Evolutionary conservation across 1,140 invertebrate genomes (phyloP).

Genomic region (Neuroterus valhalla): DNA sequence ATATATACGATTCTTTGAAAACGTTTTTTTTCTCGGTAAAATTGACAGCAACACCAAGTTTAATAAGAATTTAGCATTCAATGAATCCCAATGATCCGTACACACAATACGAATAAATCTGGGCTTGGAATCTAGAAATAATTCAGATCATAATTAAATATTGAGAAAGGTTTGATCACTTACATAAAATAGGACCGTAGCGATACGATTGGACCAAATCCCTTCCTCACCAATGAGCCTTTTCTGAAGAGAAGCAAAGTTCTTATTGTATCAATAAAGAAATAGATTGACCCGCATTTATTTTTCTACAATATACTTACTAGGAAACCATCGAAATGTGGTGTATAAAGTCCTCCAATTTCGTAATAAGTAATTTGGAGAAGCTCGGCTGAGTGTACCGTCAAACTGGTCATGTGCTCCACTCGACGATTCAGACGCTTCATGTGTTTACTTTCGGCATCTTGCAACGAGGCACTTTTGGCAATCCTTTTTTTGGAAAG

Average conservation of each 20-base stretch:
- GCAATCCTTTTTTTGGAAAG: slow-evolving; percentile 96
- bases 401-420: slow-evolving; percentile 88
- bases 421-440: slow-evolving; percentile 84
- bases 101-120: too few species aligned
- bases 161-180: neutral
- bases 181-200: slow-evolving; percentile 81
- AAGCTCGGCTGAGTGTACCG: slow-evolving; percentile 92
- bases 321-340: slow-evolving; percentile 97
- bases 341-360: slow-evolving; percentile 99
- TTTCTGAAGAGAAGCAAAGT: slow-evolving; percentile 77
- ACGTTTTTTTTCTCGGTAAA: too few species aligned
- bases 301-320: slow-evolving; percentile 72
- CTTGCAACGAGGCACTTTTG: slow-evolving; percentile 97
- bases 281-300: slow-evolving; percentile 41
- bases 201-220: slow-evolving; percentile 93
- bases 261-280: slow-evolving; percentile 43
- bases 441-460: slow-evolving; percentile 86
- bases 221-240: slow-evolving; percentile 90
- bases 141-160: too few species aligned
- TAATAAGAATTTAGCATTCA: too few species aligned
- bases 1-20: too few species aligned
- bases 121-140: too few species aligned
- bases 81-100: too few species aligned
- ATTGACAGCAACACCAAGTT: too few species aligned
- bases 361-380: slow-evolving; percentile 98